A percentile compares a stretch with the other conserved stretches of the same genome.
Conservation (phyloP, 1,140 invertebrate species). For the Zaprionus africanus region DNA sequence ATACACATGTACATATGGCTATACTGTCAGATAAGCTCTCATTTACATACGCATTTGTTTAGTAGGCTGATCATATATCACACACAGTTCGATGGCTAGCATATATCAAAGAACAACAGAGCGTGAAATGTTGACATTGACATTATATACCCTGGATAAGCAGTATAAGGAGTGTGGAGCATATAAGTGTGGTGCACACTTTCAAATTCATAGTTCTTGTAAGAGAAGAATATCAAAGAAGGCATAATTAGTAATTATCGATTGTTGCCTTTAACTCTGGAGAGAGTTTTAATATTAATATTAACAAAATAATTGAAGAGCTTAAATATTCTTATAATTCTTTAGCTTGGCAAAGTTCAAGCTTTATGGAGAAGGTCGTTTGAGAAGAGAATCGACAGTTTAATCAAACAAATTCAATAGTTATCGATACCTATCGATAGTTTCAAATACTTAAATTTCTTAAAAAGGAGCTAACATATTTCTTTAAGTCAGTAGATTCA, state of each 20-base stretch:
- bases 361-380: too few relatives aligned
- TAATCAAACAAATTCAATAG: too few relatives aligned
- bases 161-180: not conserved
- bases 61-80: slow-evolving; percentile 27
- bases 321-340: too few relatives aligned
- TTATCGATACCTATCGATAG: too few relatives aligned
- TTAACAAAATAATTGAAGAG: too few relatives aligned
- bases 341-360: too few relatives aligned
- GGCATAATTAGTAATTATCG: not conserved
- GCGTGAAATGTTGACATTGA: not conserved
- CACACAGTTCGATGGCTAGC: slow-evolving; percentile 3
- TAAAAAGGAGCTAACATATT: too few relatives aligned
- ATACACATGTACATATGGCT: too few relatives aligned
- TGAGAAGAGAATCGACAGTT: too few relatives aligned
- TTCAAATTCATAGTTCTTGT: not conserved
- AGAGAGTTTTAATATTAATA: too few relatives aligned
- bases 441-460: too few relatives aligned
- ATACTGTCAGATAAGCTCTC: slow-evolving; percentile 16
- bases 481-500: too few relatives aligned
- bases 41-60: slow-evolving; percentile 11
- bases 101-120: not conserved
- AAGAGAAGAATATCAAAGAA: not conserved
- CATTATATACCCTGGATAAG: not conserved
- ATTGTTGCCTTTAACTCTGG: not conserved
- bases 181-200: not conserved